Evolutionary conservation across 2,113 vertebrate genomes (phyloP).

Genomic region (Alligator mississippiensis): DNA sequence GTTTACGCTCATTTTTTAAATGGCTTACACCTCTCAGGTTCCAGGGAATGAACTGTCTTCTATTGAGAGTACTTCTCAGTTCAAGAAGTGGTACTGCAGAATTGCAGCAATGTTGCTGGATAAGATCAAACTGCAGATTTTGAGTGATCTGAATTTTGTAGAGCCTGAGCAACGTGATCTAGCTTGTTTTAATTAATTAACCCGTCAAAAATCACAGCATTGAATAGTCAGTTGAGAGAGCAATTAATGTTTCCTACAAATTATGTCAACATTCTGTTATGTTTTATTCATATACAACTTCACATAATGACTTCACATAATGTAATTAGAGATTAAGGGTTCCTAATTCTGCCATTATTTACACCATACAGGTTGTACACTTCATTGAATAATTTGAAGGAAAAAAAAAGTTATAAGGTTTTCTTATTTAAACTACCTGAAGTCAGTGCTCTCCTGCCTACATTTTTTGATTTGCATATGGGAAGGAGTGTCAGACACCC

Average conservation of each 20-base stretch:
- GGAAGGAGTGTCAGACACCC: not conserved
- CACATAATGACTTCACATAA: slow-evolving; percentile 56
- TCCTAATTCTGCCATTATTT: slow-evolving; percentile 54
- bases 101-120: not conserved
- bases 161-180: slow-evolving; percentile 38
- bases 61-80: slow-evolving; percentile 23
- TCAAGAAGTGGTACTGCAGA: not conserved
- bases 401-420: slow-evolving; percentile 28
- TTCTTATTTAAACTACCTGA: slow-evolving; percentile 48
- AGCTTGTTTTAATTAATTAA: slow-evolving; percentile 70
- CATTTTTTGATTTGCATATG: not conserved
- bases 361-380: slow-evolving; percentile 20
- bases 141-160: slow-evolving; percentile 50
- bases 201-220: slow-evolving; percentile 44
- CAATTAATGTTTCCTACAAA: slow-evolving; percentile 70
- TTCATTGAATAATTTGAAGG: slow-evolving; percentile 44
- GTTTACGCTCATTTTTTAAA: slow-evolving; percentile 12
- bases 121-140: slow-evolving; percentile 37
- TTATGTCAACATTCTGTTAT: slow-evolving; percentile 69
- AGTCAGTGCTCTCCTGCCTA: not conserved
- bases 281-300: slow-evolving; percentile 74
- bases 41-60: slow-evolving; percentile 46
- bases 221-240: slow-evolving; percentile 54
- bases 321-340: slow-evolving; percentile 66
- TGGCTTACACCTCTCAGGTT: not conserved